Conservation (phyloP, 2,888 invertebrate species). For the Maniola hyperantus region DNA sequence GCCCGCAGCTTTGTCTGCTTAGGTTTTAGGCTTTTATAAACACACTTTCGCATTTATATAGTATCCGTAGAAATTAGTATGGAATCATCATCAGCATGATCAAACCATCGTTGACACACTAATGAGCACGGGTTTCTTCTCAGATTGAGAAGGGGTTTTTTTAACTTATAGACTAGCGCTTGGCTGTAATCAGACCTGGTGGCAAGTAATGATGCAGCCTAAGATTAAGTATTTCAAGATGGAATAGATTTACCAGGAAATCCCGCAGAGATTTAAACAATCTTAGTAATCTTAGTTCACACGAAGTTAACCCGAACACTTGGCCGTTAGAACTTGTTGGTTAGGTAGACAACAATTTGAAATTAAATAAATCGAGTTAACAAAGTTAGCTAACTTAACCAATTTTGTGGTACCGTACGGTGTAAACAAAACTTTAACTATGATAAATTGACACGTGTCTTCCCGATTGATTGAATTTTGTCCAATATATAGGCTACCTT, state of each 20-base stretch:
- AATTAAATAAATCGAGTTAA: constrained; percentile 2
- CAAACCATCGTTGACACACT: too few relatives aligned
- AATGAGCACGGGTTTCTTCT: too few relatives aligned
- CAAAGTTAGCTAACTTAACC: not conserved
- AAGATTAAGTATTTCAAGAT: too few relatives aligned
- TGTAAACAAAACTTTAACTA: constrained; percentile 2
- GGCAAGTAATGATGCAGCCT: too few relatives aligned
- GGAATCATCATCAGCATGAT: too few relatives aligned
- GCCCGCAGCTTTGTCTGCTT: too few relatives aligned
- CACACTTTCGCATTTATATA: too few relatives aligned
- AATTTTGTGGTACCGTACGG: not conserved
- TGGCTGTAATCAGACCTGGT: too few relatives aligned
- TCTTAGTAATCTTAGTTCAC: not conserved
- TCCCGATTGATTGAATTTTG: not conserved
- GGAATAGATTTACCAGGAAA: not conserved
- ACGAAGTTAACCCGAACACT: not conserved
- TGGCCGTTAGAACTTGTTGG: not conserved
- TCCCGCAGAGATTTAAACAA: not conserved
- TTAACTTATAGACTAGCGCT: too few relatives aligned
- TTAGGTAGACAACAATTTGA: not conserved
- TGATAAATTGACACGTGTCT: constrained; percentile 1
- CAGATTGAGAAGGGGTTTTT: too few relatives aligned
- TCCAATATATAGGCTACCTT: not conserved
- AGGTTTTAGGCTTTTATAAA: too few relatives aligned
- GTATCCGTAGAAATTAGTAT: too few relatives aligned